phyloP scores from a whole-genome alignment of 1,140 invertebrate species.

The Drosophila nigrodunni region DNA sequence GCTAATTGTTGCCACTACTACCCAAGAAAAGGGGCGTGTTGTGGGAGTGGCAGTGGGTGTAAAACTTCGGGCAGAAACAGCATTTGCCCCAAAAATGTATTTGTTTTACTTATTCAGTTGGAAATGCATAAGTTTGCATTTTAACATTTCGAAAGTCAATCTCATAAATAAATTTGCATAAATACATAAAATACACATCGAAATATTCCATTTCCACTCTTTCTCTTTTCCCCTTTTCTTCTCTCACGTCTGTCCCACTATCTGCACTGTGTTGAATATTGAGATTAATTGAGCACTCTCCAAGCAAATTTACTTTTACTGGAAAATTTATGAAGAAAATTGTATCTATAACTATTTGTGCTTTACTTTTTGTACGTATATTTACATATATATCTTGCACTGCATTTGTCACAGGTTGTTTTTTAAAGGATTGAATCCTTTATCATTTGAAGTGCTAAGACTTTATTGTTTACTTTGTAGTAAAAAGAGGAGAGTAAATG shows the following conservation, averaged over 20 bases:
- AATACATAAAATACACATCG: neutral
- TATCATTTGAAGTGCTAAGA: no score
- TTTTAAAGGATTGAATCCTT: no score
- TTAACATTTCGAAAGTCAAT: slow-evolving; percentile 6
- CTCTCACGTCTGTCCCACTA: neutral
- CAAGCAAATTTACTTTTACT: no score
- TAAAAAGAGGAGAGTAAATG: no score
- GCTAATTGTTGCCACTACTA: slow-evolving; percentile 69
- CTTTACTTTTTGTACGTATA: neutral
- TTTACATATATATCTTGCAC: neutral
- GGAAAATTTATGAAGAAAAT: no score
- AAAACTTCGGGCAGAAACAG: neutral
- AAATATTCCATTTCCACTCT: neutral
- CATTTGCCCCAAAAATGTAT: slow-evolving; percentile 2
- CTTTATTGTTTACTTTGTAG: no score
- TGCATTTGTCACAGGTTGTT: neutral
- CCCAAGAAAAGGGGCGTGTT: neutral
- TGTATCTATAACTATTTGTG: neutral
- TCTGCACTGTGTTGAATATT: neutral
- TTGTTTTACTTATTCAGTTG: slow-evolving; percentile 11
- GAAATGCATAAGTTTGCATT: slow-evolving; percentile 28
- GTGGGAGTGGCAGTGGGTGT: neutral
- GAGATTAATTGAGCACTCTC: neutral
- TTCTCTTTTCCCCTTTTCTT: neutral
- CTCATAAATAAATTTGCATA: slow-evolving; percentile 2